These are phyloP conservation scores for Chunga burmeisteri DNA, from an alignment of 2,113 vertebrate genomes.

Conservation along the genomic window DNA sequence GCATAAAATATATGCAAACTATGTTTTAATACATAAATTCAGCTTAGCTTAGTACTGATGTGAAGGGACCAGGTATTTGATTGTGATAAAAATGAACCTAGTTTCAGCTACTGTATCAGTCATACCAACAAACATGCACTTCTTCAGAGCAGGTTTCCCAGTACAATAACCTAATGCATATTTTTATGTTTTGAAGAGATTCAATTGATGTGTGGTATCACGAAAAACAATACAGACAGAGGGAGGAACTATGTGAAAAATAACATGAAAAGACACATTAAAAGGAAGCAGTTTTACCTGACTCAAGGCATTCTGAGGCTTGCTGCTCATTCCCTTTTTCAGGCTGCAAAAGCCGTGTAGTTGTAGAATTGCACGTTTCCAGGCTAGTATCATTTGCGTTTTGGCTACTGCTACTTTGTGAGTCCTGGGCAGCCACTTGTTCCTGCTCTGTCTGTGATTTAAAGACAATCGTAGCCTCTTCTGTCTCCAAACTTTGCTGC, in stretches of 20 bases:
- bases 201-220: accelerated
- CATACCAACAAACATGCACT: background rate
- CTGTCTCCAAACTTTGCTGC: conserved; percentile 59
- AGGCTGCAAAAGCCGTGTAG: conserved; percentile 69
- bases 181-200: background rate
- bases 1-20: background rate
- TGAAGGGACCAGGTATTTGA: background rate
- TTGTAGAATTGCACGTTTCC: conserved; percentile 59
- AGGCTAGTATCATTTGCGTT: conserved; percentile 19
- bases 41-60: background rate
- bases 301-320: conserved; percentile 72
- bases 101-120: background rate
- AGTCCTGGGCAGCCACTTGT: conserved; percentile 38
- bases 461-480: background rate
- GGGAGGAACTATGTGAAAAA: background rate
- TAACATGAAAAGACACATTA: background rate
- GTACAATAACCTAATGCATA: background rate
- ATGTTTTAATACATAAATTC: background rate
- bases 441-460: conserved; percentile 41
- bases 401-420: conserved; percentile 46
- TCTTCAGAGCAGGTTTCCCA: background rate
- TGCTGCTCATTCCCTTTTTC: conserved; percentile 75
- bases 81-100: background rate
- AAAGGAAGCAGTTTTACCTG: conserved; percentile 68
- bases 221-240: background rate